A percentile compares a stretch with the other conserved stretches of the same genome.
phyloP scores from a whole-genome alignment of 2,797 vertebrate species.

The Melanotaenia nigrans region DNA sequence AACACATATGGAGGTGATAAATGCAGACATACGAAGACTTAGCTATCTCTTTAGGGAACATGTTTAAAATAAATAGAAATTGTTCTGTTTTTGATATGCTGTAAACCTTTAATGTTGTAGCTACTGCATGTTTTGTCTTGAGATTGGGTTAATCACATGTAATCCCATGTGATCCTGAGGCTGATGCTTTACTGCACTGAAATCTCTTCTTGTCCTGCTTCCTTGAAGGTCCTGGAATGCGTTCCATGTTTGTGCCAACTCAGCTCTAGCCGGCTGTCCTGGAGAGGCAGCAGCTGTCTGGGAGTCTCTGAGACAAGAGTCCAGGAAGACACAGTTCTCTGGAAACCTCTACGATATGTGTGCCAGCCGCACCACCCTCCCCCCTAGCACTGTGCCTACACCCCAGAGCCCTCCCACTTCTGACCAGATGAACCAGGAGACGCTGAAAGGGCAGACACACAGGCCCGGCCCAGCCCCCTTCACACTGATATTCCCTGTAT shows the following conservation, averaged over 20 bases:
- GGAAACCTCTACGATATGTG: conserved; percentile 93
- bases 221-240: conserved; percentile 90
- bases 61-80: background rate
- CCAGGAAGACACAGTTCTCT: conserved; percentile 88
- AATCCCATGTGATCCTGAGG: background rate
- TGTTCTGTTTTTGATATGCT: background rate
- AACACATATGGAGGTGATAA: too few relatives aligned
- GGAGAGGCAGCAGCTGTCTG: conserved; percentile 90
- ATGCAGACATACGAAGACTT: too few relatives aligned
- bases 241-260: conserved; percentile 89
- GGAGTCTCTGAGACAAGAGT: conserved; percentile 92
- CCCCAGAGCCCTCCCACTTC: conserved; percentile 67
- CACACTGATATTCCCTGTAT: conserved; percentile 71
- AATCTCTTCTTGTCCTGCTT: background rate
- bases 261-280: conserved; percentile 86
- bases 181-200: background rate
- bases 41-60: background rate
- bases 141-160: background rate
- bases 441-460: conserved; percentile 79
- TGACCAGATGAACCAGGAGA: conserved; percentile 90
- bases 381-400: conserved; percentile 68
- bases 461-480: conserved; percentile 54
- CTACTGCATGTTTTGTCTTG: background rate
- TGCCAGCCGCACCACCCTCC: conserved; percentile 77
- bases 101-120: too few relatives aligned